These are phyloP conservation scores for Mola mola DNA, from an alignment of 2,113 vertebrate genomes.

Conservation along the genomic window DNA sequence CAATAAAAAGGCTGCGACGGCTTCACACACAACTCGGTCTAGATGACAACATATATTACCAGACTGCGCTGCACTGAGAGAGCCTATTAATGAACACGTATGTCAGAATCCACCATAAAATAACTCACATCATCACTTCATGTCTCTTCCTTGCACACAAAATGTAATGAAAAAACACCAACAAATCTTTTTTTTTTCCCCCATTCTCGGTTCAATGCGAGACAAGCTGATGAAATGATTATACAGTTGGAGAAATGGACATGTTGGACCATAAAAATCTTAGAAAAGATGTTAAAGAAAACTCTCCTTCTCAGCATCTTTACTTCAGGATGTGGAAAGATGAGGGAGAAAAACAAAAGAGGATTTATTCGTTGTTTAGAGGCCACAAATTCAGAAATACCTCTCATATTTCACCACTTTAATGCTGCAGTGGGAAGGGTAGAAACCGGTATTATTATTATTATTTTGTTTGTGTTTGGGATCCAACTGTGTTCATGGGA, in stretches of 20 bases:
- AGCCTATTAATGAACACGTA: constrained; percentile 9
- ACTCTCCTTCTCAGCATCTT: not conserved
- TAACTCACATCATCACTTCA: constrained; percentile 5
- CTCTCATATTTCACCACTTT: not conserved
- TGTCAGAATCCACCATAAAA: constrained; percentile 2
- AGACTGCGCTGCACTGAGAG: too few relatives aligned
- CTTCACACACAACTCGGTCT: constrained; percentile 30
- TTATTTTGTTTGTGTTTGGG: constrained; percentile 13
- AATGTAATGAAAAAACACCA: not conserved
- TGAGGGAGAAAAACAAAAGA: not conserved
- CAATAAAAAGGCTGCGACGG: too few relatives aligned
- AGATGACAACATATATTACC: too few relatives aligned
- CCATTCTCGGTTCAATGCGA: too few relatives aligned
- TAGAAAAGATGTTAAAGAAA: too few relatives aligned
- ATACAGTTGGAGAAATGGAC: too few relatives aligned
- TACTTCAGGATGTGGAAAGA: not conserved
- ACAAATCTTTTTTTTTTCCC: too few relatives aligned
- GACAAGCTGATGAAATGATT: too few relatives aligned
- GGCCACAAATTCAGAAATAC: not conserved
- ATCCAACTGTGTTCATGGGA: constrained; percentile 25
- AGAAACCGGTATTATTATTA: too few relatives aligned
- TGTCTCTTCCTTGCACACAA: too few relatives aligned
- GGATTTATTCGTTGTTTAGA: not conserved
- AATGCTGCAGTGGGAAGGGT: not conserved
- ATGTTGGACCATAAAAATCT: too few relatives aligned